Percentiles rank a stretch among this genome's conserved stretches.
Conservation (phyloP, 2,888 invertebrate genomes). For the Salpingus planirostris region DNA sequence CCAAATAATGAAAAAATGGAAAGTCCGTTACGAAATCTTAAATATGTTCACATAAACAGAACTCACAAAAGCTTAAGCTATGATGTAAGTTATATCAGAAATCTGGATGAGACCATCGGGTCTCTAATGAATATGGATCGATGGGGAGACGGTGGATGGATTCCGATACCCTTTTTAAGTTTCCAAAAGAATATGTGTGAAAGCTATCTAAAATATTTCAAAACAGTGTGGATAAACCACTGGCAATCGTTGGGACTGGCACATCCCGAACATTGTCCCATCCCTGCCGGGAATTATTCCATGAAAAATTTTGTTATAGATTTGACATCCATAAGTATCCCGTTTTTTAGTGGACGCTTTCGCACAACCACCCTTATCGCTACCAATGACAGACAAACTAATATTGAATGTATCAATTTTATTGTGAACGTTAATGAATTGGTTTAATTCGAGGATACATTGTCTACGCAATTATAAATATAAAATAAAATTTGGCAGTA, state of each 20-base stretch:
- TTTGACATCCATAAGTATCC: constrained; percentile 3
- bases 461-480: too few relatives aligned
- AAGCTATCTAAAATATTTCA: constrained; percentile 5
- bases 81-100: background rate
- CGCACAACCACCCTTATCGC: background rate
- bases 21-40: background rate
- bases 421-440: background rate
- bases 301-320: constrained; percentile 20
- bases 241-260: constrained; percentile 7
- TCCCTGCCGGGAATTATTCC: constrained; percentile 22
- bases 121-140: background rate
- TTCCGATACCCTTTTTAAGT: background rate
- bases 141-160: constrained; percentile 1
- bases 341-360: constrained; percentile 8
- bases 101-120: constrained; percentile 1
- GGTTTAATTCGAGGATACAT: too few relatives aligned
- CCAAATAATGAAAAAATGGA: background rate
- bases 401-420: background rate
- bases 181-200: constrained; percentile 12
- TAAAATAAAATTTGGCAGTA: too few relatives aligned
- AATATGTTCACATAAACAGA: background rate
- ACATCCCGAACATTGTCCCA: constrained; percentile 17
- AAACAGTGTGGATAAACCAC: constrained; percentile 4
- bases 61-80: background rate
- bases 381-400: background rate